Conservation (phyloP, 2,113 vertebrate genomes). For the Cathartes aura region DNA sequence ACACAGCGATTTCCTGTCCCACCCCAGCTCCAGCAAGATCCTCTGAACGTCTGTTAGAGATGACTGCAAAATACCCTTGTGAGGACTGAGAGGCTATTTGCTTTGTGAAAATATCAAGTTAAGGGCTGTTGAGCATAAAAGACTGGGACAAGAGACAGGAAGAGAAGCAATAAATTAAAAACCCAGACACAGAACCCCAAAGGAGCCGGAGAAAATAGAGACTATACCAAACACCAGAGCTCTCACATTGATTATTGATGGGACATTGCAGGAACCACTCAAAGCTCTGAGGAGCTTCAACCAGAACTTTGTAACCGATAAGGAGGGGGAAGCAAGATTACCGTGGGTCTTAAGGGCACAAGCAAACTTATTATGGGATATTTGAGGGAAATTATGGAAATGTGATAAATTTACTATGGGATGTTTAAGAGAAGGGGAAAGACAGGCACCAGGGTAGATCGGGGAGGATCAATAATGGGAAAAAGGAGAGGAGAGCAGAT, state of each 20-base stretch:
- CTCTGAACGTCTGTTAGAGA: background rate
- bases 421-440: background rate
- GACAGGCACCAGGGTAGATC: rapidly evolving
- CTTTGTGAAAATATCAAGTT: background rate
- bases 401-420: background rate
- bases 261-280: background rate
- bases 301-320: background rate
- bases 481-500: background rate
- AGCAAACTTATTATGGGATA: background rate
- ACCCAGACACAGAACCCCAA: background rate
- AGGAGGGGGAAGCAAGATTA: background rate
- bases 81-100: background rate
- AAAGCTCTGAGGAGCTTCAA: background rate
- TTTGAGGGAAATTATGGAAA: background rate
- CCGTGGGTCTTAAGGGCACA: background rate
- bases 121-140: background rate
- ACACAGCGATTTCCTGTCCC: background rate
- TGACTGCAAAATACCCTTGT: background rate
- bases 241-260: background rate
- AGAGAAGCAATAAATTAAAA: background rate
- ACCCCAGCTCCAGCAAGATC: background rate
- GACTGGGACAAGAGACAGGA: background rate
- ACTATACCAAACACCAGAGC: background rate
- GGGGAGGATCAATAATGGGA: background rate
- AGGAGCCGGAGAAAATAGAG: background rate